phyloP scores from a whole-genome alignment of 2,888 invertebrate species.

The Laspeyria flexula region DNA sequence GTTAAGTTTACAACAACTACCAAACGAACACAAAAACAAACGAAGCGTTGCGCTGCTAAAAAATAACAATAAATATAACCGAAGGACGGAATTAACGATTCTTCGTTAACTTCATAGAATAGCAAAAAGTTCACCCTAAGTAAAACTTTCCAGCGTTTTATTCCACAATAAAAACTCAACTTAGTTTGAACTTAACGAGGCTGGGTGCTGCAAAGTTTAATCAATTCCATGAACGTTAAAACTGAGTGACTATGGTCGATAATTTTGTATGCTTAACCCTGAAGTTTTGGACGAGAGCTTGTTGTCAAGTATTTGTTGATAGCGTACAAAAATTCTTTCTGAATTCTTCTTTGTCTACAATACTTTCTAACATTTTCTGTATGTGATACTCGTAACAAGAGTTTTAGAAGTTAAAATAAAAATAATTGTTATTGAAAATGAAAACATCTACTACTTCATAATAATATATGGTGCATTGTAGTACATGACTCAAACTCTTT shows the following conservation, averaged over 20 bases:
- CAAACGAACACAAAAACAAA: not conserved
- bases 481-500: too few relatives aligned
- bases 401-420: too few relatives aligned
- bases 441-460: too few relatives aligned
- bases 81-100: conserved; percentile 53
- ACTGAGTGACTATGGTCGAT: conserved; percentile 45
- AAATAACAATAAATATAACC: conserved; percentile 46
- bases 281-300: conserved; percentile 29
- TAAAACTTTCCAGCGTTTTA: conserved; percentile 50
- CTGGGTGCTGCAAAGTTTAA: conserved; percentile 49
- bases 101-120: conserved; percentile 45
- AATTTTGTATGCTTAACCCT: conserved; percentile 34
- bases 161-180: conserved; percentile 56
- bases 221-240: conserved; percentile 47
- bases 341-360: too few relatives aligned
- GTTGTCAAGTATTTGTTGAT: conserved; percentile 19
- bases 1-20: not conserved
- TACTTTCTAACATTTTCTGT: too few relatives aligned
- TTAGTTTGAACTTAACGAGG: conserved; percentile 47
- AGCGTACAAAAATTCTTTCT: not conserved
- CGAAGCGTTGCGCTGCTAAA: conserved; percentile 18
- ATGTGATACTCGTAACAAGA: too few relatives aligned
- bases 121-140: conserved; percentile 42
- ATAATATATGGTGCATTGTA: too few relatives aligned
- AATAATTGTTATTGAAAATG: too few relatives aligned